Conservation (phyloP, 2,888 invertebrate species). For the Resseliella maxima region DNA sequence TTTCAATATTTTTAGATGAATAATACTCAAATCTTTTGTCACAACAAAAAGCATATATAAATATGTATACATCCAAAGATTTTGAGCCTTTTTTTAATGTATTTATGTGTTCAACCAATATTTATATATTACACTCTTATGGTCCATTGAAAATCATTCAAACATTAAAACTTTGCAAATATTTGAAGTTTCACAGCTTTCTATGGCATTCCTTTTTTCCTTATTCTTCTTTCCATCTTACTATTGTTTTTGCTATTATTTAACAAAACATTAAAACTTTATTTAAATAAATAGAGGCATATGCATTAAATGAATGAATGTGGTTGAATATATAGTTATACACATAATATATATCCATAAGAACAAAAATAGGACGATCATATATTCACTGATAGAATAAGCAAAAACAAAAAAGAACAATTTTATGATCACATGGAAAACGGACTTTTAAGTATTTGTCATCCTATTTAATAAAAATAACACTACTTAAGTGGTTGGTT, state of each 20-base stretch:
- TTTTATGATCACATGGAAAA: not conserved
- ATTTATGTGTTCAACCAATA: constrained; percentile 26
- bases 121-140: constrained; percentile 49
- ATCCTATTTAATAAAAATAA: constrained; percentile 54
- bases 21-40: too few species aligned
- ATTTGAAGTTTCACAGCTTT: constrained; percentile 39
- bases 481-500: constrained; percentile 51
- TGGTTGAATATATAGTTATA: not conserved
- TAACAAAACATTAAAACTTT: not conserved
- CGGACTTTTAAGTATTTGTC: not conserved
- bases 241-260: not conserved
- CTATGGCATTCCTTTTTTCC: not conserved
- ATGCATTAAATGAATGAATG: not conserved
- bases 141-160: constrained; percentile 52
- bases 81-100: not conserved
- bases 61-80: not conserved
- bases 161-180: constrained; percentile 54
- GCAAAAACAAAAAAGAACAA: not conserved
- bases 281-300: constrained; percentile 14
- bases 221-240: not conserved
- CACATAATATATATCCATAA: not conserved
- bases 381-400: not conserved
- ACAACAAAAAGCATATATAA: not conserved
- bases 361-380: not conserved
- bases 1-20: not conserved